Evolutionary conservation across 92 coral and sea anemone genomes (phyloP).

Genomic region (Bergia sp.): DNA sequence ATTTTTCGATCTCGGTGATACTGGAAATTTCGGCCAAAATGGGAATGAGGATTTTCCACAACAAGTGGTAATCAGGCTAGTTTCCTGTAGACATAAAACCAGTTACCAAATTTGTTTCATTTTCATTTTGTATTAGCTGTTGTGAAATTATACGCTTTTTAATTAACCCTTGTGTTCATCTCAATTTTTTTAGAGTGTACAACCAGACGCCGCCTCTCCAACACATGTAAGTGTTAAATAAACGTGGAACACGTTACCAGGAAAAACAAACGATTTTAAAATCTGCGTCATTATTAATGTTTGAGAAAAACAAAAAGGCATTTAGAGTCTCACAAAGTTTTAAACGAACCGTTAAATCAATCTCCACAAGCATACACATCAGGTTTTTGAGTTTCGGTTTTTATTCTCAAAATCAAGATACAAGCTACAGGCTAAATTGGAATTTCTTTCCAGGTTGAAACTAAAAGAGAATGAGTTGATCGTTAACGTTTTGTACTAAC

Average conservation of each 20-base stretch:
- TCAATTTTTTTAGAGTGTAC: conserved; percentile 82
- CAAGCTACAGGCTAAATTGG: neutral
- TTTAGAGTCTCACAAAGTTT: neutral
- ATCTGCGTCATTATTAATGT: too few species aligned
- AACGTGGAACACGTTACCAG: neutral
- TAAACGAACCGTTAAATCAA: neutral
- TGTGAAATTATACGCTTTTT: too few species aligned
- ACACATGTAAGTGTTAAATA: conserved; percentile 83
- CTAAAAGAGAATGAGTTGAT: neutral
- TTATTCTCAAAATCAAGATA: neutral
- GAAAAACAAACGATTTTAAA: too few species aligned
- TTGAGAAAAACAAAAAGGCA: neutral
- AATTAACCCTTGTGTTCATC: neutral
- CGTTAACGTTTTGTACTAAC: neutral
- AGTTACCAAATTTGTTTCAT: too few species aligned
- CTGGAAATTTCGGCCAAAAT: too few species aligned
- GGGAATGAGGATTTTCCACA: too few species aligned
- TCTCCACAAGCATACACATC: neutral
- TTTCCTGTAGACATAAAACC: too few species aligned
- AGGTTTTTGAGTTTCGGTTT: neutral
- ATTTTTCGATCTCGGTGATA: too few species aligned
- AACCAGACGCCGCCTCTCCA: conserved; percentile 99
- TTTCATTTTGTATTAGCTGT: neutral
- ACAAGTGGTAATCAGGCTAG: too few species aligned
- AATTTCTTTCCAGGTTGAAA: neutral